phyloP scores from a whole-genome alignment of 1,140 invertebrate species.

The Trichoplusia ni region DNA sequence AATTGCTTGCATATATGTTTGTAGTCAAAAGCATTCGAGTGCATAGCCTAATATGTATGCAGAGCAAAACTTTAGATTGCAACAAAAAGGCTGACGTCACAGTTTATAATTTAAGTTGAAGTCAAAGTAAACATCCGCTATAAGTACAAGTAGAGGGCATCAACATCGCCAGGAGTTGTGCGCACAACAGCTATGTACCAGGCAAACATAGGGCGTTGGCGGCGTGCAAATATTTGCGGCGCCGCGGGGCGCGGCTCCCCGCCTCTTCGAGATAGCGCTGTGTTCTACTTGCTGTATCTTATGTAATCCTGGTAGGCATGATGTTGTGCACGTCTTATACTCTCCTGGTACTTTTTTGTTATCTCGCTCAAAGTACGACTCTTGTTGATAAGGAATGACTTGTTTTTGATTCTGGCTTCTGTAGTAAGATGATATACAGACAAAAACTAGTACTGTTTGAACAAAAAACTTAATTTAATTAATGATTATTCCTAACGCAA shows the following conservation, averaged over 20 bases:
- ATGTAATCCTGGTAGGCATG: constrained; percentile 43
- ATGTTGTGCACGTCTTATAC: constrained; percentile 20
- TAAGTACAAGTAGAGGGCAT: constrained; percentile 7
- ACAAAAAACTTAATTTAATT: too few relatives aligned
- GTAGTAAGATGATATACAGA: too few relatives aligned
- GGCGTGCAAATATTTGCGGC: constrained; percentile 46
- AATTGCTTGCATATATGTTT: too few relatives aligned
- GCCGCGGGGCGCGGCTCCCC: constrained; percentile 32
- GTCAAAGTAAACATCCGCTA: constrained; percentile 6
- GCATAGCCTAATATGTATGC: too few relatives aligned
- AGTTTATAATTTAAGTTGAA: too few relatives aligned
- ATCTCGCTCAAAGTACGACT: too few relatives aligned
- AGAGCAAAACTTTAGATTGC: too few relatives aligned
- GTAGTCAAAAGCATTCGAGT: constrained; percentile 8
- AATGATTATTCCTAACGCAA: too few relatives aligned
- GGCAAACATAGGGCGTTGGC: constrained; percentile 44
- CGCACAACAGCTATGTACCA: constrained; percentile 39
- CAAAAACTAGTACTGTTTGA: too few relatives aligned
- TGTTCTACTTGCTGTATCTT: constrained; percentile 38
- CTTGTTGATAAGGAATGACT: too few relatives aligned
- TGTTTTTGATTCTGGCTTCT: too few relatives aligned
- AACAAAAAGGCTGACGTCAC: too few relatives aligned
- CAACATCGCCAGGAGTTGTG: constrained; percentile 29
- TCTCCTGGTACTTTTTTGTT: constrained; percentile 26
- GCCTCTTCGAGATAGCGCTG: constrained; percentile 31